Base-by-base conservation (phyloP, 92 coral and sea anemone genomes). In the Diadumene lineata region DNA sequence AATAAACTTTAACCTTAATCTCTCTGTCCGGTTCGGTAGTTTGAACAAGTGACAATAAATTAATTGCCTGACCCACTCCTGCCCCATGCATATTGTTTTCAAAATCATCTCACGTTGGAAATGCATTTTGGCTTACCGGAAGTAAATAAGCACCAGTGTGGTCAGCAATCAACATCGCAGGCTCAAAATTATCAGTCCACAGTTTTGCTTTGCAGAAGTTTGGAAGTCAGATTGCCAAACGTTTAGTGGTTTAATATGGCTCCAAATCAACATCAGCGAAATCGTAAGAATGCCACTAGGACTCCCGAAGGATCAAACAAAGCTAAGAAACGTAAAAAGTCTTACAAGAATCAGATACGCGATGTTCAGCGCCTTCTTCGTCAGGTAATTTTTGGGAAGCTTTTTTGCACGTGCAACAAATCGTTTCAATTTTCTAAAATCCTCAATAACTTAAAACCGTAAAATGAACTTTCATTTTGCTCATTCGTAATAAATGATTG, bases 331-430 rank as follows among this genome's bases (percentile, higher is more conserved):
- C 89, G 74, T 16, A 55, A 69, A 31, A 91, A 74, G 78, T 91
- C 97, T 30, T 60, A 87, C 7, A 85, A 82, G 46, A 81, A 91
- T 61, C 86, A 87, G 64, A 27, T 78, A 57, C 79, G 97, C 30
- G 88, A 85, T 66, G 92, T 84, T 4, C 85, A 83, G 50, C 81
- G 92, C 28, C 85, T 91, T 0, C 85, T 91, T 22, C 85, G 74
- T 17, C 84, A 91, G 97, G 97, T 84, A 53, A 46, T 70, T 32
- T 23, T 16, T 2, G 25, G 8, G 60, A 21, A 31, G 13, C 6
- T 1, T 0, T 27, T 9, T 9, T 24, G 22, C 29, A n/a, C n/a
- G n/a, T n/a, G n/a, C n/a, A n/a, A n/a, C n/a, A n/a, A n/a, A n/a
- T n/a, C n/a, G n/a, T n/a, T n/a, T n/a, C n/a, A n/a, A n/a, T n/a